These are phyloP conservation scores for Cherax destructor DNA, from an alignment of 1,140 invertebrate genomes.

Conservation along the genomic window DNA sequence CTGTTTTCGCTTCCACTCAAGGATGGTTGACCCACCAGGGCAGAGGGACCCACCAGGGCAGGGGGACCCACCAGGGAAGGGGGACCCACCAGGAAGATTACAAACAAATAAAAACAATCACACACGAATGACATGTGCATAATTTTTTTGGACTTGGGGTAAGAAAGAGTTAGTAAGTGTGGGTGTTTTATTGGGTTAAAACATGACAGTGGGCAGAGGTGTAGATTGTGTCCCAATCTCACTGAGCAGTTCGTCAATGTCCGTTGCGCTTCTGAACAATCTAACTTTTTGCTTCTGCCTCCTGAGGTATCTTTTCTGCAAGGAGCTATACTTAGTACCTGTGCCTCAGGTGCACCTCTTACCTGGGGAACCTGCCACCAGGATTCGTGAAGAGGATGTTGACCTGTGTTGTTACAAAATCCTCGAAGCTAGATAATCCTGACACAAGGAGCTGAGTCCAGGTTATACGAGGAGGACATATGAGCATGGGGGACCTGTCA, in stretches of 20 bases:
- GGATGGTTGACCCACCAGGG: too few species aligned
- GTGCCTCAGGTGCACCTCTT: not conserved
- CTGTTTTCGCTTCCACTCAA: too few species aligned
- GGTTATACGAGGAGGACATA: not conserved
- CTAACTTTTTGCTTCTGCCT: too few species aligned
- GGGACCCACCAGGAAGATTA: too few species aligned
- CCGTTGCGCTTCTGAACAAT: not conserved
- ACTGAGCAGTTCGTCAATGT: not conserved
- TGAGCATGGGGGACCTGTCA: too few species aligned
- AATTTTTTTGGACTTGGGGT: not conserved
- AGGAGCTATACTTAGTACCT: too few species aligned
- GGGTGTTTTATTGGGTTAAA: slow-evolving; percentile 2
- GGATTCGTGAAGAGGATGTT: not conserved
- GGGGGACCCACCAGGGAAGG: too few species aligned
- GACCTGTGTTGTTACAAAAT: too few species aligned
- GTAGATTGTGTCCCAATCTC: not conserved
- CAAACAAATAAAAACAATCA: too few species aligned
- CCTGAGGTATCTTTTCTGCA: too few species aligned
- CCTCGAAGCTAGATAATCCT: not conserved
- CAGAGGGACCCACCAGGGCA: too few species aligned
- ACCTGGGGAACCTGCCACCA: not conserved
- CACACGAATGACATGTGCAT: too few species aligned
- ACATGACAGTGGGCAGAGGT: not conserved
- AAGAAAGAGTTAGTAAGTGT: not conserved
- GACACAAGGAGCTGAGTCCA: not conserved